Percentiles rank a stretch among this genome's conserved stretches.
phyloP scores from a whole-genome alignment of 2,113 vertebrate genomes.

The Indri indri region DNA sequence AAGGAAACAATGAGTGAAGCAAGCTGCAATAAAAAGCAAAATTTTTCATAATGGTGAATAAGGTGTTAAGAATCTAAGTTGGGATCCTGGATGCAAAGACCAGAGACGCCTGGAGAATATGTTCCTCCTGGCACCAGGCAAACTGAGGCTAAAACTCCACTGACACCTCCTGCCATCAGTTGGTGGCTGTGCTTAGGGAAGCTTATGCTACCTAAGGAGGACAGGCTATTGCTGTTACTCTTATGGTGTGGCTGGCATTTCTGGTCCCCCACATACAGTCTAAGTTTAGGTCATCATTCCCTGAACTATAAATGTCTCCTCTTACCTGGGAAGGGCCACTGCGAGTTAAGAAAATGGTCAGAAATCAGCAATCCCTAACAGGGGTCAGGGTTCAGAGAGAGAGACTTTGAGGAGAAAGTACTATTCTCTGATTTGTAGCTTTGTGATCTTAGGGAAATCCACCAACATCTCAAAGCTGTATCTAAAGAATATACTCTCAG shows the following conservation, averaged over 20 bases:
- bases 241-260: neutral
- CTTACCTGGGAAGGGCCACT: neutral
- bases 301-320: neutral
- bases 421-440: neutral
- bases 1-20: constrained; percentile 37
- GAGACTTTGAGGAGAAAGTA: neutral
- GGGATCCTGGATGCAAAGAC: neutral
- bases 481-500: neutral
- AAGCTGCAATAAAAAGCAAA: constrained; percentile 6
- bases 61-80: neutral
- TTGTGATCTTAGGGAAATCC: neutral
- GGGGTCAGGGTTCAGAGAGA: neutral
- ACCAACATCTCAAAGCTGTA: neutral
- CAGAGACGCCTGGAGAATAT: neutral
- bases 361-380: neutral
- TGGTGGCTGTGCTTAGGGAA: neutral
- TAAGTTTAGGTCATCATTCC: neutral
- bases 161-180: no score
- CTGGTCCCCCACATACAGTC: neutral
- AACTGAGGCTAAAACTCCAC: neutral
- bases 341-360: neutral
- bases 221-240: neutral
- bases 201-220: neutral
- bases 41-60: neutral
- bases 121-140: neutral